Conservation (phyloP, 2,888 invertebrate genomes). For the Strigamia transsilvanica region DNA sequence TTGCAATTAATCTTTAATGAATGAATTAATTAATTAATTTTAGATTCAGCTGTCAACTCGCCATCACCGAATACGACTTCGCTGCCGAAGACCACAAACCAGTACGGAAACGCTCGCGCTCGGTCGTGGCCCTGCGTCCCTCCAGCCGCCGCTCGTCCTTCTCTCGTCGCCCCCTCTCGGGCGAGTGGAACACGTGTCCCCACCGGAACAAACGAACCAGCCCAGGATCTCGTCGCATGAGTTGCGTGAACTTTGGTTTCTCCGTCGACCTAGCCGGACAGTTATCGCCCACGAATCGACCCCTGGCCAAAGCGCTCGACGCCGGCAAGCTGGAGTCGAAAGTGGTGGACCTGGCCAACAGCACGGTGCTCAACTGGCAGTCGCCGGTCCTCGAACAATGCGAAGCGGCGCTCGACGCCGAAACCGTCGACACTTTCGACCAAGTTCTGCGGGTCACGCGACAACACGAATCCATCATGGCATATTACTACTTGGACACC, state of each 20-base stretch:
- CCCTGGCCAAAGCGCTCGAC: slow-evolving; percentile 50
- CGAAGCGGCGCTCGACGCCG: background rate
- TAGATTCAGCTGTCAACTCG: slow-evolving; percentile 72
- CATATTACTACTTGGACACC: slow-evolving; percentile 89
- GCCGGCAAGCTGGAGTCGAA: slow-evolving; percentile 50
- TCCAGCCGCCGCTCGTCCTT: background rate
- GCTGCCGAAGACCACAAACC: slow-evolving; percentile 32
- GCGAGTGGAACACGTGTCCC: slow-evolving; percentile 43
- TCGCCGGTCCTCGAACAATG: slow-evolving; percentile 13
- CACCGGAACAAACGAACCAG: slow-evolving; percentile 48
- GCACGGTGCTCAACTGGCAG: slow-evolving; percentile 14
- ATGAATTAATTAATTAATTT: no score
- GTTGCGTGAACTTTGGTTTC: slow-evolving; percentile 72
- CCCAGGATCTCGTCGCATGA: slow-evolving; percentile 63
- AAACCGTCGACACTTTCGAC: slow-evolving; percentile 68
- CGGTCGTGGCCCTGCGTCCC: background rate
- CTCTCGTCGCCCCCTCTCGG: slow-evolving; percentile 37
- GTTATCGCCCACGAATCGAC: background rate
- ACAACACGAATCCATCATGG: slow-evolving; percentile 87
- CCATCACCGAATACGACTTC: slow-evolving; percentile 71
- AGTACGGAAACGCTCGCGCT: background rate
- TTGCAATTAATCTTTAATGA: no score
- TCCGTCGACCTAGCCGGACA: slow-evolving; percentile 68
- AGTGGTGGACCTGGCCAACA: slow-evolving; percentile 52
- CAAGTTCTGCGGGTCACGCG: slow-evolving; percentile 75